phyloP scores from a whole-genome alignment of 1,140 invertebrate species.

The Aporrectodea caliginosa region DNA sequence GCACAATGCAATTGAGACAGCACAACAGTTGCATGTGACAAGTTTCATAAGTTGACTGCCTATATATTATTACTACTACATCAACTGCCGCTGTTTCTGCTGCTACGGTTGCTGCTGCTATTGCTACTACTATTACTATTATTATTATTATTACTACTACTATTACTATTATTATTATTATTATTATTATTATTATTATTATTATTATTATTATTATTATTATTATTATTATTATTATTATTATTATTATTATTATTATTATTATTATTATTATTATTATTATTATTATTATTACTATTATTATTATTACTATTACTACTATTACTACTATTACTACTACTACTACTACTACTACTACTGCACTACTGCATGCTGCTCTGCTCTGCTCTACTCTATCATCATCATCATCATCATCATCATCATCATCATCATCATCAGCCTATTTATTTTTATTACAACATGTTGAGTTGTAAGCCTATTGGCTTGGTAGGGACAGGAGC shows the following conservation, averaged over 20 bases:
- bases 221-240: no score
- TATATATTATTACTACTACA: background rate
- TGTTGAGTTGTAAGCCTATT: no score
- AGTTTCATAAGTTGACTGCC: no score
- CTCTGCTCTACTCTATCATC: no score
- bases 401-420: no score
- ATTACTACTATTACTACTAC: background rate
- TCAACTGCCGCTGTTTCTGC: background rate
- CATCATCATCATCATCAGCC: no score
- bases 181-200: background rate
- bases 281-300: background rate
- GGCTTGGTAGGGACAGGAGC: no score
- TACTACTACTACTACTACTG: background rate
- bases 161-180: background rate
- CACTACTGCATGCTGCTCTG: no score
- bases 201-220: background rate
- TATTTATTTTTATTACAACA: no score
- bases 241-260: background rate
- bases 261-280: background rate
- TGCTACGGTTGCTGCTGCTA: background rate
- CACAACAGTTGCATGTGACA: no score
- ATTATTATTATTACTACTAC: background rate
- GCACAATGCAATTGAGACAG: no score
- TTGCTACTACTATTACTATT: background rate
- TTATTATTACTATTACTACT: background rate